Conservation (phyloP, 2,888 invertebrate species). For the Tanypteryx hageni region DNA sequence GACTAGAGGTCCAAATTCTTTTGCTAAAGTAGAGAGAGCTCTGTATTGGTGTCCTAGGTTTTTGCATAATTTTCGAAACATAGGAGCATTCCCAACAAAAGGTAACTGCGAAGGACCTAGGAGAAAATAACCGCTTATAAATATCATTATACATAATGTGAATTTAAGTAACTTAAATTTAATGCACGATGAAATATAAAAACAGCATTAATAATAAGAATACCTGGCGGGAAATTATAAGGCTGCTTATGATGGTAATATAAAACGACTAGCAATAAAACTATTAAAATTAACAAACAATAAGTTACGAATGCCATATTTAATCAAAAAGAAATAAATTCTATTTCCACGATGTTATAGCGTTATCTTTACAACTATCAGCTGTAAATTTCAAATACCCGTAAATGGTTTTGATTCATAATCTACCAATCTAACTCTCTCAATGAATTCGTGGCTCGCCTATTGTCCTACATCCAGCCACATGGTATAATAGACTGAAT, state of each 20-base stretch:
- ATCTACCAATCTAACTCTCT: no score
- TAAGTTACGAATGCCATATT: neutral
- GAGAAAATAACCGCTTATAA: constrained; percentile 66
- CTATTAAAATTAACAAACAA: neutral
- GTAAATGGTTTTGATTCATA: no score
- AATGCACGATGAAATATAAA: neutral
- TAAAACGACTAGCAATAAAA: neutral
- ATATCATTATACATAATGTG: neutral
- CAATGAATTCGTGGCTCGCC: no score
- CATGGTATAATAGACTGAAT: constrained; percentile 5
- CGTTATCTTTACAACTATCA: neutral
- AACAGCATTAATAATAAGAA: neutral
- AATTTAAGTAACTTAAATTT: no score
- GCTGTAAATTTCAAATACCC: no score
- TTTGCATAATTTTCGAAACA: constrained; percentile 72
- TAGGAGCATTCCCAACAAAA: constrained; percentile 74
- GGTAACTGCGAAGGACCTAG: constrained; percentile 76
- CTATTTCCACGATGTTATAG: neutral
- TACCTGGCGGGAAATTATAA: constrained; percentile 67
- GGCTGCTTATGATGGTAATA: constrained; percentile 70
- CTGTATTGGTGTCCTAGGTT: constrained; percentile 77
- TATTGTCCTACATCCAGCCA: no score
- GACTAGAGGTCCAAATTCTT: constrained; percentile 77
- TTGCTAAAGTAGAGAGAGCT: constrained; percentile 76
- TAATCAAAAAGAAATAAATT: neutral